Percentiles rank a stretch among this genome's conserved stretches.
phyloP scores from a whole-genome alignment of 1,140 invertebrate species.

The Parasteatoda tepidariorum region DNA sequence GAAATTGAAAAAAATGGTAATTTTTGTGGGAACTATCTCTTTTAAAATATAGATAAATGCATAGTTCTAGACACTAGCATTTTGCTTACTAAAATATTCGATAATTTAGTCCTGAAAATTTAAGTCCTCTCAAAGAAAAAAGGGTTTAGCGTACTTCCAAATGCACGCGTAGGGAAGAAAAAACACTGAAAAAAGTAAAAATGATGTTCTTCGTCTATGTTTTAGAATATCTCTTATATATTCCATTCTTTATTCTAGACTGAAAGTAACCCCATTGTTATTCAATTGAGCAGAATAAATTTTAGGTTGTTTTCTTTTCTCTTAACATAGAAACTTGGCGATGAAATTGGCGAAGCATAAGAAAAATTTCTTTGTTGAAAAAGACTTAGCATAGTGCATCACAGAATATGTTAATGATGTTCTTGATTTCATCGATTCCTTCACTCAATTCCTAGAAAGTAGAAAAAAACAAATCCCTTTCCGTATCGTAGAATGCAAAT shows the following conservation, averaged over 20 bases:
- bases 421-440: neutral
- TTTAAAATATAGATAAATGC: no score
- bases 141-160: neutral
- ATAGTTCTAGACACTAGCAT: no score
- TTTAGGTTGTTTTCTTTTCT: neutral
- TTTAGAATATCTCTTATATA: neutral
- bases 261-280: neutral
- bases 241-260: neutral
- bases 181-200: neutral
- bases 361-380: neutral
- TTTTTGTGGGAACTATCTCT: no score
- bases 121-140: no score
- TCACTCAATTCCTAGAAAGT: neutral
- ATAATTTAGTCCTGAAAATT: no score
- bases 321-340: neutral
- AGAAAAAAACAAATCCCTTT: neutral
- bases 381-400: neutral
- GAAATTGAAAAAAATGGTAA: no score
- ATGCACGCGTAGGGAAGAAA: neutral
- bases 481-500: neutral
- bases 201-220: neutral
- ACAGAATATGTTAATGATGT: neutral
- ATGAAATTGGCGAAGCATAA: neutral
- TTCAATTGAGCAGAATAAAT: neutral
- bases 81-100: no score